Conservation (phyloP, 2,888 invertebrate species). For the Metallyticus violacea region DNA sequence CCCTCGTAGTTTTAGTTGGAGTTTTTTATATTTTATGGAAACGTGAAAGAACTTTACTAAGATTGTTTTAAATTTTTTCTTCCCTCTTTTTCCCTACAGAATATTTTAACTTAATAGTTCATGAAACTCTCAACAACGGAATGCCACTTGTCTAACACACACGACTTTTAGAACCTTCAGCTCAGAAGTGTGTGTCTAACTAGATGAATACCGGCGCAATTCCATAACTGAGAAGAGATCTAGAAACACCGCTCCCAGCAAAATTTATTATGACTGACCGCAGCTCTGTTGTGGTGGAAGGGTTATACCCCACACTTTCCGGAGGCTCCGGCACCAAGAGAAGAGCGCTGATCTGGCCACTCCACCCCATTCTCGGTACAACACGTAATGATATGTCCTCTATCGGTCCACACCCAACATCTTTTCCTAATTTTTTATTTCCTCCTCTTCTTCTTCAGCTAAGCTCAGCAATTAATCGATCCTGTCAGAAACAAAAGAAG, state of each 20-base stretch:
- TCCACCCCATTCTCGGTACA: background rate
- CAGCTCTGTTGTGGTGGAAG: background rate
- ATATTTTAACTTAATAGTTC: too few species aligned
- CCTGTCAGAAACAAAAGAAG: conserved; percentile 4
- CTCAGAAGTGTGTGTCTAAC: too few species aligned
- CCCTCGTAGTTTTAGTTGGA: too few species aligned
- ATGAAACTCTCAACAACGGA: too few species aligned
- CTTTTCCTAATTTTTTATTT: background rate
- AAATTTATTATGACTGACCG: background rate
- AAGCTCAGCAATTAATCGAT: conserved; percentile 8
- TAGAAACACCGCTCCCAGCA: background rate
- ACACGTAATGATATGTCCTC: conserved; percentile 7
- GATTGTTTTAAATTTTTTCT: too few species aligned
- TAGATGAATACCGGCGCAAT: too few species aligned
- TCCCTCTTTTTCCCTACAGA: too few species aligned
- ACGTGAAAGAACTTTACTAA: too few species aligned
- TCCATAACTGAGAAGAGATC: background rate
- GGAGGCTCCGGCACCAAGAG: background rate
- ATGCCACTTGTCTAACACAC: too few species aligned
- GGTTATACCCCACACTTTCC: background rate
- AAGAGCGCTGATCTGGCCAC: background rate
- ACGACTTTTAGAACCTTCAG: too few species aligned
- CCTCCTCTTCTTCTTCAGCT: background rate
- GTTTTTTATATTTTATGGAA: too few species aligned
- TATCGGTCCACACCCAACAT: conserved; percentile 9